phyloP scores from a whole-genome alignment of 2,113 vertebrate genomes.

The Ranitomeya imitator region DNA sequence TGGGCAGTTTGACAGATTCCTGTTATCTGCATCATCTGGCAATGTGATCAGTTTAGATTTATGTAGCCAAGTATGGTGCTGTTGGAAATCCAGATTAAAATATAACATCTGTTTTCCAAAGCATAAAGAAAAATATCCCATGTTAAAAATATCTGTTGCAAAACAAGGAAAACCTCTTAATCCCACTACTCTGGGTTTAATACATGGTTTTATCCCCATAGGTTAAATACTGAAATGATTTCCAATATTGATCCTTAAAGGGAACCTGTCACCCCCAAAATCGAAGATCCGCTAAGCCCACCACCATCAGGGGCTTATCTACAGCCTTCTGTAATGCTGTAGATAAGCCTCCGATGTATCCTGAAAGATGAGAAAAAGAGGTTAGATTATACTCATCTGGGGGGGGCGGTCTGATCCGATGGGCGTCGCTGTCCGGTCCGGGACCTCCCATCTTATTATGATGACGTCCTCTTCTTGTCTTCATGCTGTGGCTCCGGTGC shows the following conservation, averaged over 20 bases:
- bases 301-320: too few species aligned
- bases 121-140: slow-evolving; percentile 17
- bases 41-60: not conserved
- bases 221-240: not conserved
- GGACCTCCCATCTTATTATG: too few species aligned
- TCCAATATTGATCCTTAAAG: not conserved
- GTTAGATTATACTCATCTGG: too few species aligned
- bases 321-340: too few species aligned
- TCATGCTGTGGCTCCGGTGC: too few species aligned
- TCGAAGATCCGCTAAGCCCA: too few species aligned
- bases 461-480: too few species aligned
- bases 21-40: slow-evolving; percentile 42
- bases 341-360: too few species aligned
- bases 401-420: too few species aligned
- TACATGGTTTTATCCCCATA: not conserved
- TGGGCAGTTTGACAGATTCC: slow-evolving; percentile 24
- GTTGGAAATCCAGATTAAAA: slow-evolving; percentile 35
- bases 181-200: slow-evolving; percentile 2
- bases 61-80: slow-evolving; percentile 38
- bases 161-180: slow-evolving; percentile 10
- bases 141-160: not conserved
- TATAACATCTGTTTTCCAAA: slow-evolving; percentile 53
- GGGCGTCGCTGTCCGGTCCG: too few species aligned
- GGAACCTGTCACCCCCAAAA: not conserved
- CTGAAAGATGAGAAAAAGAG: too few species aligned